Conservation (phyloP, 2,113 vertebrate genomes). For the Phylloscopus whistleri region DNA sequence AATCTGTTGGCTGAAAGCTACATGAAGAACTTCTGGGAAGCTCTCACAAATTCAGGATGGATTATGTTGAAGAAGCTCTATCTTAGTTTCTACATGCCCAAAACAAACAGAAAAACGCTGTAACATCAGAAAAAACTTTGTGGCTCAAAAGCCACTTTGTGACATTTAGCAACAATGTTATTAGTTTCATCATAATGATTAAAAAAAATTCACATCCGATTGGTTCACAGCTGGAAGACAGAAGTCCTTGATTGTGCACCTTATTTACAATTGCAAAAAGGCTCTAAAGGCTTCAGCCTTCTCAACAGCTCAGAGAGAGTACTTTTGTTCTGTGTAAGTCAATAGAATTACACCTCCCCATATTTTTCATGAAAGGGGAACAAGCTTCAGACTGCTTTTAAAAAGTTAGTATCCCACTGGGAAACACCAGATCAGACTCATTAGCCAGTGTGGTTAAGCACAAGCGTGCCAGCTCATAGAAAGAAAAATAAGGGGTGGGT, state of each 20-base stretch:
- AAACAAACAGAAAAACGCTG: background rate
- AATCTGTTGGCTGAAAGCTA: background rate
- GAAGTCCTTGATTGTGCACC: background rate
- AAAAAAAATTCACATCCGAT: background rate
- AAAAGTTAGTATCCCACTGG: background rate
- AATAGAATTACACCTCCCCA: background rate
- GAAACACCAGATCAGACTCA: accelerated
- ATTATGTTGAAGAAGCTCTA: background rate
- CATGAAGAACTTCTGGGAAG: background rate
- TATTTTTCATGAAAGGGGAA: background rate
- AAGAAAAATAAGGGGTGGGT: background rate
- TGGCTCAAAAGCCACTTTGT: background rate
- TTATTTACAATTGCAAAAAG: background rate
- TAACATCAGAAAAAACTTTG: background rate
- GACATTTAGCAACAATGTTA: background rate
- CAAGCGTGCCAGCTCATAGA: background rate
- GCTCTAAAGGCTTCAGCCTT: background rate
- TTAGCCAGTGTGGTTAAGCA: background rate
- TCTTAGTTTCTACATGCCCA: background rate
- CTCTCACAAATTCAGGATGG: background rate
- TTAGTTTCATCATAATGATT: background rate
- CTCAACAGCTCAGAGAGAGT: background rate
- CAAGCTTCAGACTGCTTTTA: background rate
- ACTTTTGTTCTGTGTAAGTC: background rate
- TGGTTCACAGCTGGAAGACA: background rate